Percentiles rank a stretch among this genome's conserved stretches.
phyloP scores from a whole-genome alignment of 1,140 invertebrate genomes.

The Drosophila melanogaster region Release_6_plus_ISO1_MT NT_033779.5:13338501-13339000 shows the following conservation, averaged over 20 bases:
- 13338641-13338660: not conserved
- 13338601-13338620: conserved; percentile 3
- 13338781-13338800: conserved; percentile 54
- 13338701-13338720: conserved; percentile 46
- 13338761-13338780: conserved; percentile 40
- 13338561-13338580: conserved; percentile 11
- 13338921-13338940: conserved; percentile 59
- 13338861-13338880: conserved; percentile 80
- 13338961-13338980: conserved; percentile 30
- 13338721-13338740: conserved; percentile 42
- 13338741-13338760: conserved; percentile 52
- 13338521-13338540: conserved; percentile 28
- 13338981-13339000: conserved; percentile 58
- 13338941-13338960: conserved; percentile 7
- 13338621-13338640: not conserved
- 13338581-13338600: conserved; percentile 6
- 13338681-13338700: conserved; percentile 55
- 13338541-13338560: conserved; percentile 22
- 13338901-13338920: conserved; percentile 82
- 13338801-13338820: conserved; percentile 10
- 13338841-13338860: conserved; percentile 61
- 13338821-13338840: not conserved
- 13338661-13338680: conserved; percentile 23
- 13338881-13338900: conserved; percentile 82
- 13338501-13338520: conserved; percentile 48